Evolutionary conservation across 1,140 invertebrate genomes (phyloP).

Genomic region (Varroa destructor): DNA sequence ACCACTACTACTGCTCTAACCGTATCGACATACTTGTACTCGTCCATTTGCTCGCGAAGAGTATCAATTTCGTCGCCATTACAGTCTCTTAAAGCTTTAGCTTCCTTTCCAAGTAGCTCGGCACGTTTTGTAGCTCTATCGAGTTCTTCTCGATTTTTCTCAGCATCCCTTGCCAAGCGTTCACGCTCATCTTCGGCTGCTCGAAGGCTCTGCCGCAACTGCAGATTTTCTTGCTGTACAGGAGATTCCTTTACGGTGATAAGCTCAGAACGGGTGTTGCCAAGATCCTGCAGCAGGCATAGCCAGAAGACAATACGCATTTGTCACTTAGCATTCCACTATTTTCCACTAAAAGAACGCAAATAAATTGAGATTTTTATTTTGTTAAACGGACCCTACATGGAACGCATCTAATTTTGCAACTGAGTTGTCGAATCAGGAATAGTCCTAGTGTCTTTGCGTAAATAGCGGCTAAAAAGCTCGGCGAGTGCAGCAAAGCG

Average conservation of each 20-base stretch:
- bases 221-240: slow-evolving; percentile 22
- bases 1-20: too few species aligned
- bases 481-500: too few species aligned
- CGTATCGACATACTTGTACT: slow-evolving; percentile 4
- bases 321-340: too few species aligned
- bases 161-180: background rate
- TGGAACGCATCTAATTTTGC: too few species aligned
- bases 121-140: slow-evolving; percentile 34
- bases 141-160: slow-evolving; percentile 31
- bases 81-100: slow-evolving; percentile 27
- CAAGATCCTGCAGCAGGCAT: too few species aligned
- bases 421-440: too few species aligned
- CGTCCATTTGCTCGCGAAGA: slow-evolving; percentile 38
- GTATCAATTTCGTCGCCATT: slow-evolving; percentile 42
- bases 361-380: too few species aligned
- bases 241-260: background rate
- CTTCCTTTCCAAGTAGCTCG: slow-evolving; percentile 31
- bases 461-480: too few species aligned
- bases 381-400: too few species aligned
- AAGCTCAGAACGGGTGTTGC: background rate
- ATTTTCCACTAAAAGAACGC: too few species aligned
- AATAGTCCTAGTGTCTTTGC: too few species aligned
- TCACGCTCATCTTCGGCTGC: slow-evolving; percentile 19
- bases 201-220: slow-evolving; percentile 9
- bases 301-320: too few species aligned